Evolutionary conservation across 2,113 vertebrate genomes (phyloP), one percentile per base, ranked within the genome.

Genomic region (Megatriorchis doriae): DNA sequence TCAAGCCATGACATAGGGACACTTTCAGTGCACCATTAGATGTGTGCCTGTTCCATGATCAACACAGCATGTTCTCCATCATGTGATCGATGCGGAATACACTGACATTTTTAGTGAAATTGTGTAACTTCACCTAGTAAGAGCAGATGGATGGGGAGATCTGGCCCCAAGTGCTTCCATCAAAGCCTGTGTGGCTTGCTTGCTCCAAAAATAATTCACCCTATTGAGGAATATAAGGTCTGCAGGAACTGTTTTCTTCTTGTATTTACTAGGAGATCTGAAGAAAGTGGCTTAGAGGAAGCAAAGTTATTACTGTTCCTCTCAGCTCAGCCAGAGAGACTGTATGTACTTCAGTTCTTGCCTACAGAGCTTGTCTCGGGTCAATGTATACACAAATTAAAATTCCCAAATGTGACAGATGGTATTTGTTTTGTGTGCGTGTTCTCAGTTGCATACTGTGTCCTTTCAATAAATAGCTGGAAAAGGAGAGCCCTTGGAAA

Each of bases 321-420:
- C 82, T 80, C 86, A 75, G 70, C 70, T 79, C 56, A 68, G 58
- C 34, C 66, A 59, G 73, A 65, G 72, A 82, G 36, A 56, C 43
- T 55, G 29, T 53, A 56, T 9, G 8, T 70, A 56, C 61, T 70
- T 90, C 81, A 53, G 36, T 66, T 93, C 62, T 83, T 92, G 92
- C 74, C 92, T 86, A 59, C 90, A 93, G 92, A 96, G 27, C 78
- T 90, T 87, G 93, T 95, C 94, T 95, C 93, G 93, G 93, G 95
- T 94, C 95, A 88, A 25, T 75, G 94, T 81, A 85, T 89, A 32
- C 86, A 63, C 55, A 81, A 84, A 95, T 89, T 81, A 93, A 94
- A 93, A 84, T 71, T 67, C 79, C 75, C 63, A 25, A 50, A 83
- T 38, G 47, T 90, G 91, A 91, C 95, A 97, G 96, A 92, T 94